Evolutionary conservation across 2,888 invertebrate species (phyloP).

Genomic region (Epinotia brunnichana): DNA sequence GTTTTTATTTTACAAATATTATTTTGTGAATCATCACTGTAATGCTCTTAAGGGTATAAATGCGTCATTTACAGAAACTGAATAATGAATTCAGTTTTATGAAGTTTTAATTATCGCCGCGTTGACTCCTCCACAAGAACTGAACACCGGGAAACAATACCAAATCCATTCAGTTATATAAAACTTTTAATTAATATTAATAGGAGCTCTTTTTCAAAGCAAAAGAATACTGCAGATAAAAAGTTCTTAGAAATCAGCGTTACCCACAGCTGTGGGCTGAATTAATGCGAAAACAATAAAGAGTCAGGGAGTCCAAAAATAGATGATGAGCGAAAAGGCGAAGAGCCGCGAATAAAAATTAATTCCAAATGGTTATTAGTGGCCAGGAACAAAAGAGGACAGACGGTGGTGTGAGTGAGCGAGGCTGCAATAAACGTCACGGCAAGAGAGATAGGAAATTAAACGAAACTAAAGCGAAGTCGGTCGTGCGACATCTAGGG

Average conservation of each 20-base stretch:
- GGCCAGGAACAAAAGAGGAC: constrained; percentile 67
- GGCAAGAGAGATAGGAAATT: constrained; percentile 79
- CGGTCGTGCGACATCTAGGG: constrained; percentile 71
- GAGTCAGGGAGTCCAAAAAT: constrained; percentile 71
- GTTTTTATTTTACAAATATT: constrained; percentile 23
- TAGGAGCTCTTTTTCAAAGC: constrained; percentile 81
- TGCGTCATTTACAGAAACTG: constrained; percentile 68
- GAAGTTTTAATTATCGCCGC: constrained; percentile 78
- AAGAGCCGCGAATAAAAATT: constrained; percentile 72
- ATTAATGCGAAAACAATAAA: constrained; percentile 83
- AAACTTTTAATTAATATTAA: constrained; percentile 84
- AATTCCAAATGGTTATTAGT: constrained; percentile 79
- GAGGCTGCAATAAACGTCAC: constrained; percentile 76
- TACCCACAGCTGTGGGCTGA: constrained; percentile 80
- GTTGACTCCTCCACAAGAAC: constrained; percentile 70
- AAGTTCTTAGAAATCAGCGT: constrained; percentile 81
- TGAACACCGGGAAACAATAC: constrained; percentile 78
- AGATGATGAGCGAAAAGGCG: constrained; percentile 58
- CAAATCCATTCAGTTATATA: constrained; percentile 81
- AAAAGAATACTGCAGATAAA: constrained; percentile 80
- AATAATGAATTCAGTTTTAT: constrained; percentile 68
- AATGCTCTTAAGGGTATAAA: constrained; percentile 52
- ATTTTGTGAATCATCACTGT: constrained; percentile 7
- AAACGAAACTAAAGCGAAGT: constrained; percentile 80
- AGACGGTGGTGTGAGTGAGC: constrained; percentile 62